Evolutionary conservation across 2,113 vertebrate species (phyloP).

Genomic region (Dicentrarchus labrax): DNA sequence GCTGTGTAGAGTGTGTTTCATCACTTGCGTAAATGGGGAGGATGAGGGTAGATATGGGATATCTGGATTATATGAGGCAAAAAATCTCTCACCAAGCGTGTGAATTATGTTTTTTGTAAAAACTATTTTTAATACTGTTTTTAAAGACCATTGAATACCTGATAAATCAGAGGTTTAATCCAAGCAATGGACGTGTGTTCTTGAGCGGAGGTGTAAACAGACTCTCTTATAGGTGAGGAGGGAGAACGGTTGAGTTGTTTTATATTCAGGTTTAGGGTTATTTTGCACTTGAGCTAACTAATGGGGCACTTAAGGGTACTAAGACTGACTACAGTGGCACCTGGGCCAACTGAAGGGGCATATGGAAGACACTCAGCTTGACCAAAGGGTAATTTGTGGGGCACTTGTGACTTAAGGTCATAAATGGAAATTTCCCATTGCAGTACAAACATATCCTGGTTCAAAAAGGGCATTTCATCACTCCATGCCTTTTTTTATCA

Average conservation of each 20-base stretch:
- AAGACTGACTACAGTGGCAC: too few species aligned
- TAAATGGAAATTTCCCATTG: not conserved
- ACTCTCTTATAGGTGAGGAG: not conserved
- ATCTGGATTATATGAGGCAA: not conserved
- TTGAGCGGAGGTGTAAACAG: not conserved
- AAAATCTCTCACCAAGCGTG: not conserved
- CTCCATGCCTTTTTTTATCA: not conserved
- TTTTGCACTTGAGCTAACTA: slow-evolving; percentile 1
- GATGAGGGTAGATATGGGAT: not conserved
- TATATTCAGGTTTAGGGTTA: not conserved
- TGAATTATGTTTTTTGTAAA: not conserved
- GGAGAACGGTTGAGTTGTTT: not conserved
- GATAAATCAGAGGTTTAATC: not conserved
- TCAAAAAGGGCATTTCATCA: not conserved
- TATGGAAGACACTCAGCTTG: not conserved
- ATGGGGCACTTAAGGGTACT: not conserved
- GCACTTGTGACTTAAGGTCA: not conserved
- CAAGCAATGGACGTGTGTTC: not conserved
- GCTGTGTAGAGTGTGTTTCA: not conserved
- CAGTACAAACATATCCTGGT: not conserved
- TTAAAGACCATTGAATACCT: accelerated
- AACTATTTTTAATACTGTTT: slow-evolving; percentile 1
- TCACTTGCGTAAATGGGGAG: not conserved
- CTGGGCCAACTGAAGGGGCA: not conserved
- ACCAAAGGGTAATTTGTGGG: not conserved